Percentiles rank a stretch among this genome's conserved stretches.
These are phyloP conservation scores for Dascillus cervinus DNA, from an alignment of 2,888 invertebrate species.

Conservation along the genomic window DNA sequence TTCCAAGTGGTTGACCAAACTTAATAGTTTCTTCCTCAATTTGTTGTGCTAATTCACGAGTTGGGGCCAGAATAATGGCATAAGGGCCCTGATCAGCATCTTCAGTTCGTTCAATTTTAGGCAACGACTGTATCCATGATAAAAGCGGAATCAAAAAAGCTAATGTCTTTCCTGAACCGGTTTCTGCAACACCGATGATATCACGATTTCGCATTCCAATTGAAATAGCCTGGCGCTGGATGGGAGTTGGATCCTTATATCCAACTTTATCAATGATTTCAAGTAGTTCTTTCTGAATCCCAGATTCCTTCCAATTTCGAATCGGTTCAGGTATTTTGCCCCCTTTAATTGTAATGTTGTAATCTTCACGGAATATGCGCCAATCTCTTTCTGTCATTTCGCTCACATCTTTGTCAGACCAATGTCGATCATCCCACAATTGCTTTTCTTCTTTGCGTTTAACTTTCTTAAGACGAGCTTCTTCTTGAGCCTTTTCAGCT, in stretches of 20 bases:
- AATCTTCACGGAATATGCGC: conserved; percentile 99
- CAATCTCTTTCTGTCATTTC: conserved; percentile 99
- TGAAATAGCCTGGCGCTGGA: conserved; percentile 98
- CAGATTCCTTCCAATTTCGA: conserved; percentile 90
- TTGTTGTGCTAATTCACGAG: conserved; percentile 97
- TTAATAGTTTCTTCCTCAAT: conserved; percentile 99
- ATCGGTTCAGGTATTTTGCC: conserved; percentile 96
- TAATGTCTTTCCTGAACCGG: conserved; percentile 93
- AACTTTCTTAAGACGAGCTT: conserved; percentile 83
- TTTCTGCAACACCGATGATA: conserved; percentile 99
- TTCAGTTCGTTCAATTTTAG: conserved; percentile 87
- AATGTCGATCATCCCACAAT: conserved; percentile 98
- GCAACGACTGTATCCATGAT: conserved; percentile 96
- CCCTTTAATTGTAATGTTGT: conserved; percentile 96
- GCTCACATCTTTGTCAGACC: conserved; percentile 88
- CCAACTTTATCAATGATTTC: conserved; percentile 93
- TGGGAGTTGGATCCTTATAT: conserved; percentile 97
- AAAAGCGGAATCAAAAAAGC: conserved; percentile 96
- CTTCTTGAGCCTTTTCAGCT: conserved; percentile 94
- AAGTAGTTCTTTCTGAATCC: conserved; percentile 80
- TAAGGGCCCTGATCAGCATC: conserved; percentile 95
- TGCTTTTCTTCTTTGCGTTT: conserved; percentile 96
- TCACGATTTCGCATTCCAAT: conserved; percentile 92
- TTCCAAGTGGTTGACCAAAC: conserved; percentile 88
- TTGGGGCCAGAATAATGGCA: conserved; percentile 97